Percentiles rank a stretch among this genome's conserved stretches.
Conservation (phyloP, 1,140 invertebrate species). For the Drosophila ohnishii region DNA sequence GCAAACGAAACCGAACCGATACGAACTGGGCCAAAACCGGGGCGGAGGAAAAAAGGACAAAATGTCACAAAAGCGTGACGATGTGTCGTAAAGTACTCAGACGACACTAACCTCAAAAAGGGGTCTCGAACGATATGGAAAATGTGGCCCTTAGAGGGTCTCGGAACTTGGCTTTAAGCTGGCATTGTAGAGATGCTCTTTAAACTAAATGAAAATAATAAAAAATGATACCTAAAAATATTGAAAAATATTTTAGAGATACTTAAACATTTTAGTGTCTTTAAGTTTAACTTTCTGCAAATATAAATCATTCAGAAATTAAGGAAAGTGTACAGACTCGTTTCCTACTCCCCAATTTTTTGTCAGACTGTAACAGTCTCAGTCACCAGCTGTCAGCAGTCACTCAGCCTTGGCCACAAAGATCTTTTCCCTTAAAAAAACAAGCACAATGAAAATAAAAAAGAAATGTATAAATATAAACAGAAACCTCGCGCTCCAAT, state of each 20-base stretch:
- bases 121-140: slow-evolving; percentile 45
- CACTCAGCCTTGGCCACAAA: slow-evolving; percentile 52
- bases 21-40: not conserved
- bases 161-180: slow-evolving; percentile 34
- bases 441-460: slow-evolving; percentile 1
- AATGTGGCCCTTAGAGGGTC: slow-evolving; percentile 21
- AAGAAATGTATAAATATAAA: slow-evolving; percentile 29
- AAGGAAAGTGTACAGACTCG: slow-evolving; percentile 4
- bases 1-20: slow-evolving; percentile 6
- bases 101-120: slow-evolving; percentile 61
- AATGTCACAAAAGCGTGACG: slow-evolving; percentile 82
- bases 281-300: no score
- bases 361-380: slow-evolving; percentile 56
- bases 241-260: not conserved
- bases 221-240: not conserved
- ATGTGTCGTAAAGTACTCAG: slow-evolving; percentile 79
- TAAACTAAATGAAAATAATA: no score
- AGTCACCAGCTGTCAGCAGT: slow-evolving; percentile 52
- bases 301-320: no score
- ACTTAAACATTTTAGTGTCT: not conserved
- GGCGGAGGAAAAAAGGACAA: slow-evolving; percentile 63
- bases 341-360: slow-evolving; percentile 29
- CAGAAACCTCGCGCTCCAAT: slow-evolving; percentile 50
- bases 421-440: slow-evolving; percentile 20
- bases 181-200: slow-evolving; percentile 5